Evolutionary conservation across 2,888 invertebrate genomes (phyloP).

Genomic region (Spicauda simplicius): DNA sequence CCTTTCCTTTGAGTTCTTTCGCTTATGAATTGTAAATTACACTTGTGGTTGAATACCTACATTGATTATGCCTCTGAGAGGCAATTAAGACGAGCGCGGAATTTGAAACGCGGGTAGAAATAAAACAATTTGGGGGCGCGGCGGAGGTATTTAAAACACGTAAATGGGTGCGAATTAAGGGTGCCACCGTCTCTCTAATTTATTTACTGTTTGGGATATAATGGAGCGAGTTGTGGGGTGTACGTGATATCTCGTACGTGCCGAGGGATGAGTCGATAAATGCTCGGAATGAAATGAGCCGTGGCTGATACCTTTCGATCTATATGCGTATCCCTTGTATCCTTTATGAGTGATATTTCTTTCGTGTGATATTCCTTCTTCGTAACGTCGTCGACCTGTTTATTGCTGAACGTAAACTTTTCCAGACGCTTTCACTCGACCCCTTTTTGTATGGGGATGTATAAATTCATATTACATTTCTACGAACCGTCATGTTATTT

Average conservation of each 20-base stretch:
- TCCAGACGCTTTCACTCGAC: slow-evolving; percentile 26
- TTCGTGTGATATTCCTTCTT: slow-evolving; percentile 21
- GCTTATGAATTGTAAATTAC: slow-evolving; percentile 52
- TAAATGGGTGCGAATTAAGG: slow-evolving; percentile 36
- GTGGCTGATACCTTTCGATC: slow-evolving; percentile 36
- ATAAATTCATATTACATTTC: slow-evolving; percentile 29
- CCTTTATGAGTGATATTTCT: slow-evolving; percentile 33
- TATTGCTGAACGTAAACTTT: slow-evolving; percentile 33
- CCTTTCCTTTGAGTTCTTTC: slow-evolving; percentile 54
- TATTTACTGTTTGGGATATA: slow-evolving; percentile 40
- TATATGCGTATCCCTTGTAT: slow-evolving; percentile 28
- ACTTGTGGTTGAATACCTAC: slow-evolving; percentile 46
- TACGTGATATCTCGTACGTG: slow-evolving; percentile 35
- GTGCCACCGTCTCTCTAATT: slow-evolving; percentile 38
- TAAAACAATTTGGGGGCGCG: slow-evolving; percentile 36
- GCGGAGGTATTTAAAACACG: slow-evolving; percentile 41
- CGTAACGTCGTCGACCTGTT: slow-evolving; percentile 23
- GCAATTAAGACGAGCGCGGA: slow-evolving; percentile 37
- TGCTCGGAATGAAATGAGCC: slow-evolving; percentile 38
- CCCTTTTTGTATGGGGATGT: slow-evolving; percentile 13
- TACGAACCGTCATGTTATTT: background rate
- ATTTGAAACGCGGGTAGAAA: slow-evolving; percentile 31
- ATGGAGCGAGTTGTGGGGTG: slow-evolving; percentile 39
- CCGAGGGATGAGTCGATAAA: slow-evolving; percentile 39
- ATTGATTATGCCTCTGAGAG: slow-evolving; percentile 38